Evolutionary conservation across 2,113 vertebrate genomes (phyloP).

Genomic region (Fulmarus glacialis): DNA sequence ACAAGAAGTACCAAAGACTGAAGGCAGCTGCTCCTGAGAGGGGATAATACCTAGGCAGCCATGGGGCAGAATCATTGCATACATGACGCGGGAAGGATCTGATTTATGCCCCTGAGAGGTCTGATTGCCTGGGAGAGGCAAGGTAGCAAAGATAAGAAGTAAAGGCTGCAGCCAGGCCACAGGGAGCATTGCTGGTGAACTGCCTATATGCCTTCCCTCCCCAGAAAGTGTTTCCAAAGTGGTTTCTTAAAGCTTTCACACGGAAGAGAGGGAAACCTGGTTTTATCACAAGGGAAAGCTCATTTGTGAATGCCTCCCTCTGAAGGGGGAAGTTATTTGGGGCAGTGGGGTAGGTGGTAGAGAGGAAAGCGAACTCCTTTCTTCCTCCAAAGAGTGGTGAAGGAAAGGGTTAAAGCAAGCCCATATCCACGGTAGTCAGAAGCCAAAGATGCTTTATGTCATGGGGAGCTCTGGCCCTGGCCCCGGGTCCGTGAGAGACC

Average conservation of each 20-base stretch:
- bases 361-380: not conserved
- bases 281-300: not conserved
- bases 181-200: not conserved
- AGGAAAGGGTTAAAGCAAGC: not conserved
- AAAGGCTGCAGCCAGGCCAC: not conserved
- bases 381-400: not conserved
- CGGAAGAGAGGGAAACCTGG: not conserved
- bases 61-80: not conserved
- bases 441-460: not conserved
- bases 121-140: not conserved
- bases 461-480: not conserved
- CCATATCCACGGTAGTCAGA: not conserved
- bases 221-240: not conserved
- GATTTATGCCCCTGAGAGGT: not conserved
- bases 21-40: not conserved
- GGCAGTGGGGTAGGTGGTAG: not conserved
- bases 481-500: not conserved
- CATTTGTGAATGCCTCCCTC: not conserved
- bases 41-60: not conserved
- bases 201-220: not conserved
- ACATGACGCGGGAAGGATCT: not conserved
- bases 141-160: not conserved
- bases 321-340: not conserved
- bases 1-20: not conserved
- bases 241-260: not conserved